Conservation (phyloP, 1,140 invertebrate species). For the Formica selysi region DNA sequence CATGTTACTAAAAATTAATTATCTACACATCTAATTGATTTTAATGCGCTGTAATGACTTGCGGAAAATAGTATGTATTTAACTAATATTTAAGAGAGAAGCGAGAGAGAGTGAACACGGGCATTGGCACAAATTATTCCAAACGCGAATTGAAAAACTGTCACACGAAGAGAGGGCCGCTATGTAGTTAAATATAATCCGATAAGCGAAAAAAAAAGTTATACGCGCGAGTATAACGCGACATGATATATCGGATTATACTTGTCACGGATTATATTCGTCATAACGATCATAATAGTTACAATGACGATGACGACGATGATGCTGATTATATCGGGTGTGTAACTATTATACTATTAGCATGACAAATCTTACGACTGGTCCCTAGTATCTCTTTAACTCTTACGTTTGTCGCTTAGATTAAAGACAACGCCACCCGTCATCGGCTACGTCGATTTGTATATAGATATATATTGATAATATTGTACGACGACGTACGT, state of each 20-base stretch:
- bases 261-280: slow-evolving; percentile 54
- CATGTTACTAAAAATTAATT: slow-evolving; percentile 61
- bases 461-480: slow-evolving; percentile 77
- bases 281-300: slow-evolving; percentile 56
- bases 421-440: slow-evolving; percentile 74
- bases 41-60: slow-evolving; percentile 55
- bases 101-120: slow-evolving; percentile 68
- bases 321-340: slow-evolving; percentile 73
- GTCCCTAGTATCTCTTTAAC: slow-evolving; percentile 78
- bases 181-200: neutral
- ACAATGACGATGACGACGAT: slow-evolving; percentile 57
- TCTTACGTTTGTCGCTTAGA: slow-evolving; percentile 79
- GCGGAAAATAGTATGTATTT: slow-evolving; percentile 44
- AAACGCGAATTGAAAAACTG: slow-evolving; percentile 76
- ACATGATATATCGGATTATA: neutral
- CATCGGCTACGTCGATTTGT: slow-evolving; percentile 78
- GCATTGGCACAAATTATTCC: slow-evolving; percentile 76
- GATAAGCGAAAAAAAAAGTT: neutral
- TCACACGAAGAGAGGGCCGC: slow-evolving; percentile 2
- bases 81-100: slow-evolving; percentile 57
- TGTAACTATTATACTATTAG: slow-evolving; percentile 81
- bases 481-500: slow-evolving; percentile 63
- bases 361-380: slow-evolving; percentile 81
- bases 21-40: slow-evolving; percentile 75
- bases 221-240: neutral